Conservation (phyloP, 2,113 vertebrate genomes). For the Oryzias javanicus region DNA sequence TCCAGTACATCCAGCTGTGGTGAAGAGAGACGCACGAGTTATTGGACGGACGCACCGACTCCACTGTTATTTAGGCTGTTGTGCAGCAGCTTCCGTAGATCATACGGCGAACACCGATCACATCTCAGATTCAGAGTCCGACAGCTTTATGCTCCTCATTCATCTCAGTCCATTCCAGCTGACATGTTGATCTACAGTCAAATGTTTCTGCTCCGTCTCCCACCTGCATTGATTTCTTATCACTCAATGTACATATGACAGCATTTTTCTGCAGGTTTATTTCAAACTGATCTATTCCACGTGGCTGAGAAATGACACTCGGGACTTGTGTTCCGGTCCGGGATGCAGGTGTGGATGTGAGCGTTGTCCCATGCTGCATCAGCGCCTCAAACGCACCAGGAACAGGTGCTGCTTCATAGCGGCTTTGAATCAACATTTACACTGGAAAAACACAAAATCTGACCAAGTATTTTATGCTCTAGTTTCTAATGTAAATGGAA, state of each 20-base stretch:
- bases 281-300: conserved; percentile 28
- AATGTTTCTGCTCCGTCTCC: conserved; percentile 16
- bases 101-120: conserved; percentile 14
- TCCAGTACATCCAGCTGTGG: conserved; percentile 99
- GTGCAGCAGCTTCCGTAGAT: conserved; percentile 4
- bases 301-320: conserved; percentile 9
- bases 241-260: conserved; percentile 47
- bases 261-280: conserved; percentile 28
- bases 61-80: not conserved
- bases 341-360: conserved; percentile 12
- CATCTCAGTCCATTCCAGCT: conserved; percentile 14
- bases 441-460: too few relatives aligned
- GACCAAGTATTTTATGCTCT: too few relatives aligned
- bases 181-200: conserved; percentile 16
- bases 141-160: conserved; percentile 16
- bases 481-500: too few relatives aligned
- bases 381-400: too few relatives aligned
- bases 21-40: conserved; percentile 14
- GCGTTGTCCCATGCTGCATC: not conserved
- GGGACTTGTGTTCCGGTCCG: conserved; percentile 1
- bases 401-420: too few relatives aligned
- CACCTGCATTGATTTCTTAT: conserved; percentile 46
- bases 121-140: conserved; percentile 4
- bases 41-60: not conserved
- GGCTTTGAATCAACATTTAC: too few relatives aligned